Conservation (phyloP, 2,888 invertebrate genomes). For the Carcina quercana region DNA sequence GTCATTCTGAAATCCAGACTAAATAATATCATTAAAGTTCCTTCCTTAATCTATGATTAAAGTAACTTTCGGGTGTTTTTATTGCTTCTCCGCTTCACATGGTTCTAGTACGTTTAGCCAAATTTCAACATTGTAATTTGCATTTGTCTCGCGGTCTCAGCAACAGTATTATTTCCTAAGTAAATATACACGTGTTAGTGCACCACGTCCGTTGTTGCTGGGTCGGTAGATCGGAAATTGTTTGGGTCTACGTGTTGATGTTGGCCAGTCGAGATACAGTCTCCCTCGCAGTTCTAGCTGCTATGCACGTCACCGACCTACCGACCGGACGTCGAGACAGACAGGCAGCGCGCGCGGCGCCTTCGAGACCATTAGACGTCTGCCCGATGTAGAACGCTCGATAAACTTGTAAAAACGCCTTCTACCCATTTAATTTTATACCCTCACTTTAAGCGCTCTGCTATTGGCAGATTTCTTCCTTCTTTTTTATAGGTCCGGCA, state of each 20-base stretch:
- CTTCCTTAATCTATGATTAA: too few relatives aligned
- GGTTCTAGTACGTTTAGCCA: too few relatives aligned
- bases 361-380: slow-evolving; percentile 67
- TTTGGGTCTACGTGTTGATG: slow-evolving; percentile 35
- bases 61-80: too few relatives aligned
- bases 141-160: too few relatives aligned
- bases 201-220: slow-evolving; percentile 31
- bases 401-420: slow-evolving; percentile 74
- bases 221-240: slow-evolving; percentile 42
- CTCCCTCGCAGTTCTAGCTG: slow-evolving; percentile 22
- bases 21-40: too few relatives aligned
- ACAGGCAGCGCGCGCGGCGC: slow-evolving; percentile 67
- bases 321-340: slow-evolving; percentile 57
- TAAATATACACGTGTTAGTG: slow-evolving; percentile 29
- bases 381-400: slow-evolving; percentile 70
- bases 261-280: slow-evolving; percentile 30
- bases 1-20: too few relatives aligned
- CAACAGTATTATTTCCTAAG: slow-evolving; percentile 20
- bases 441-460: slow-evolving; percentile 61
- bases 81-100: too few relatives aligned
- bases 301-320: too few relatives aligned
- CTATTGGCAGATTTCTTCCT: slow-evolving; percentile 69
- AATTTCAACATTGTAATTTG: too few relatives aligned
- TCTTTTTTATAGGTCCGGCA: slow-evolving; percentile 55
- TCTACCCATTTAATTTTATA: slow-evolving; percentile 73